These are phyloP conservation scores for Protobothrops flavoviridis DNA, from an alignment of 2,113 vertebrate genomes.

Conservation along the genomic window DNA sequence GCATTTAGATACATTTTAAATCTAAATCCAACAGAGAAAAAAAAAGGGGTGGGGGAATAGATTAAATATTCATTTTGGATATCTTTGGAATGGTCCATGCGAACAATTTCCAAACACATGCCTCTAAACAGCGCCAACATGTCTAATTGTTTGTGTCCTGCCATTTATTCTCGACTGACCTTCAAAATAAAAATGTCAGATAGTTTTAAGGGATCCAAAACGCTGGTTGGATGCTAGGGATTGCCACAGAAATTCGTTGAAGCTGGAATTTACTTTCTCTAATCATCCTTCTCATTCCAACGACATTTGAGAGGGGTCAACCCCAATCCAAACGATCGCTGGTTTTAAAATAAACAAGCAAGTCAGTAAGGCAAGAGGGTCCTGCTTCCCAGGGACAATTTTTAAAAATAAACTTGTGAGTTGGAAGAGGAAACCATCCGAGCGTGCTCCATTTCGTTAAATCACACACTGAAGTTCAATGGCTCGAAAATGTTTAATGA, in stretches of 20 bases:
- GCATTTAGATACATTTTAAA: slow-evolving; percentile 37
- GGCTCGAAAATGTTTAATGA: slow-evolving; percentile 67
- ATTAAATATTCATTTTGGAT: slow-evolving; percentile 48
- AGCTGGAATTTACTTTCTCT: slow-evolving; percentile 1
- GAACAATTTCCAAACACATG: slow-evolving; percentile 22
- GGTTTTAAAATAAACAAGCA: slow-evolving; percentile 22
- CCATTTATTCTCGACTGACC: slow-evolving; percentile 33
- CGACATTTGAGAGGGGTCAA: background rate
- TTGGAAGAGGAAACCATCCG: slow-evolving; percentile 32
- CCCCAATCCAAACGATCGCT: background rate
- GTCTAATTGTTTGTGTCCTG: slow-evolving; percentile 5
- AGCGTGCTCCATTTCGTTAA: slow-evolving; percentile 51
- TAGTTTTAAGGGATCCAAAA: slow-evolving; percentile 55
- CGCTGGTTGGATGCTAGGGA: slow-evolving; percentile 24
- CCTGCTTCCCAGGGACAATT: slow-evolving; percentile 42
- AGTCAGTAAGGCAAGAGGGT: slow-evolving; percentile 37
- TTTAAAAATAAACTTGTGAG: slow-evolving; percentile 46
- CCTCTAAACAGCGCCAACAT: background rate
- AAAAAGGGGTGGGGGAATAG: slow-evolving; percentile 39
- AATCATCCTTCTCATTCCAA: background rate
- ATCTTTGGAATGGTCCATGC: slow-evolving; percentile 50
- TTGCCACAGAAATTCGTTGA: slow-evolving; percentile 19
- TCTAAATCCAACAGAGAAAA: slow-evolving; percentile 41
- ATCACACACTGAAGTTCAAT: slow-evolving; percentile 62
- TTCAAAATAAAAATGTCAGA: slow-evolving; percentile 48